Evolutionary conservation across 2,888 invertebrate species (phyloP), one percentile per base, ranked within the genome.

Genomic region (Microctonus aethiopoides): DNA sequence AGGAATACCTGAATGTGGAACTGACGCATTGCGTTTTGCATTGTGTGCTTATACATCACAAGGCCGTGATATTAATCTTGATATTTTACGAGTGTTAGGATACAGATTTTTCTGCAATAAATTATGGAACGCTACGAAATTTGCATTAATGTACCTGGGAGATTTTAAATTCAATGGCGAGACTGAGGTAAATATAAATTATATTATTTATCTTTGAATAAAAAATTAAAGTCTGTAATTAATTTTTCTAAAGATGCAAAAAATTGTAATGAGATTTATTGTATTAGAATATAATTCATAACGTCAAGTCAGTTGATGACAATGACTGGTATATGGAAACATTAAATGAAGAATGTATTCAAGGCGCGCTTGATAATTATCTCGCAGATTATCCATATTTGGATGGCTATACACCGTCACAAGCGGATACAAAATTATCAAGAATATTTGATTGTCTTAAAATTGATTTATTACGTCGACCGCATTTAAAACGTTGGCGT

Each of bases 51-150:
- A 94, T 78, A 95, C 96, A 82, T 91, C 93, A 0, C 96, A 96
- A 84, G 95, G 95, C 75, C 91, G 98, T 4, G 98, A 99, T 87
- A 94, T 99, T 81, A 99, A 99, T 89, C 91, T 99, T 85, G 98
- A 99, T 86, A 97, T 99, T 68, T 89, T 94, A 74, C 92, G 98
- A 70, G 95, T 98, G 13, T 96, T 95, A 83, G 97, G 97, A 5
- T 97, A 99, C 89, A 90, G 97, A 77, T 95, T 97, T 88, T 99
- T 99, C 90, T 98, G 99, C 87, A 99, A 99, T 88, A 99, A 99
- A 87, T 89, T 99, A 61, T 99, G 99, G 99, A 99, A 99, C 88
- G 99, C 99, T 0, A 93, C 95, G 26, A 96, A 95, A 87, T 99
- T 99, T 86, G 93, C 97, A 0, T 89, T 97, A 74, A 89, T 91